Evolutionary conservation across 2,113 vertebrate genomes (phyloP), one percentile per base, ranked within the genome.

Genomic region (Nannospalax galili): DNA sequence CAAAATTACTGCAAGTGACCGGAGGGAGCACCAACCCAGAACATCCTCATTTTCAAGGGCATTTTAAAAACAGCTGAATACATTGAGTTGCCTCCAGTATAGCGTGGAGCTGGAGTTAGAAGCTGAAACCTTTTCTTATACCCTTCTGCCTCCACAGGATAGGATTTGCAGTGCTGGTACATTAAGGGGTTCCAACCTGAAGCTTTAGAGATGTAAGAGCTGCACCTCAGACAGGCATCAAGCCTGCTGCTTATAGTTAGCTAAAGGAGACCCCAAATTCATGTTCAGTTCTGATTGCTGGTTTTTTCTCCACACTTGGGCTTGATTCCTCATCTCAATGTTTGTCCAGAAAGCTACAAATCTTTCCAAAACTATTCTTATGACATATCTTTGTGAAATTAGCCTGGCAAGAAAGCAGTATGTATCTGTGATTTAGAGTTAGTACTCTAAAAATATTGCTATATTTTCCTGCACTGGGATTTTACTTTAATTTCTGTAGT

Each of bases 401-500:
- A 84, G 22, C 45, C 65, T 92, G 84, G 42, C 56, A 73, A 97
- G 48, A 64, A 52, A 17, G 58, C 48, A n/a, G 62, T 60, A 75
- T 89, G 78, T 79, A 40, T 45, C 70, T 95, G n/a, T 77, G 70
- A 91, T 80, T 93, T 96, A 94, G 0, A 79, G 32, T 67, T 70
- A 35, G 35, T 81, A 28, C 56, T 90, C 40, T 58, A 16, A 95
- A 96, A 75, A 75, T 75, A 90, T 2, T 79, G 32, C 72, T 92
- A 17, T 60, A 65, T 81, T 84, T 74, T 91, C 60, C 40, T 89
- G 45, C 2, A 48, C 72, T 92, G 73, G 77, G 73, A 94, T 62
- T 88, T 91, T n/a, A 88, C 78, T 67, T 88, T 72, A 90, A 56
- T 84, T 84, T 93, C 82, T 84, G 80, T 79, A 93, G 78, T 88